Evolutionary conservation across 2,113 vertebrate species (phyloP), one percentile per base, ranked within the genome.

Genomic region (Toxotes jaculatrix): DNA sequence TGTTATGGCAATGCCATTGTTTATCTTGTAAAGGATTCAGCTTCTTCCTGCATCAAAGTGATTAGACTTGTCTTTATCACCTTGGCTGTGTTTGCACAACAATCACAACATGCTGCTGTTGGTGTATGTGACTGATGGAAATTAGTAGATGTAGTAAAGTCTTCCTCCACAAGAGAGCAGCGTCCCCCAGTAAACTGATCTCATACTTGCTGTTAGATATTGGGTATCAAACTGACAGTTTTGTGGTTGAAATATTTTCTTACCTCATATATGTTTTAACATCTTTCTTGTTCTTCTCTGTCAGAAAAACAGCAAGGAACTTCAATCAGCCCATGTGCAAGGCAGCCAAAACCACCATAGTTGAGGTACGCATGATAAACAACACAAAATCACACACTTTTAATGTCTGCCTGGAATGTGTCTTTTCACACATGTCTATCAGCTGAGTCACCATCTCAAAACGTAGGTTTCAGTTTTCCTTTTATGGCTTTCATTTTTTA

Each of bases 241-340:
- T 38, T 34, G 45, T 68, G 7, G 12, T 43, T 21, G 13, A 47
- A 55, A 12, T 74, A 7, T 16, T 59, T 59, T 69, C 21, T 3
- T 59, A 31, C 5, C 14, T 27, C 10, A 36, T 12, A 17, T 64
- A 43, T 49, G 2, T 42, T 56, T 65, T 49, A 23, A 47, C 10
- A 7, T 51, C 2, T 85, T 49, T 68, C 7, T 45, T 60, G 13
- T 19, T 60, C 23, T 34, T 70, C 17, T n/a, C 45, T 82, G 17
- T 5, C 56, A 99, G 98, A 85, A 99, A 98, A 95, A 99, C 97
- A 3, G 98, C 98, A 36, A 96, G 97, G 84, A 99, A 99, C 91
- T 99, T 99, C 91, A 99, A 99, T 89, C 96, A 97, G 76, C 97
- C 98, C 0, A 99, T 99, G 98, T 99, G 98, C 91, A 99, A 99